Percentiles rank a stretch among this genome's conserved stretches.
Evolutionary conservation across 2,888 invertebrate genomes (phyloP).

Genomic region (Molanna angustata): DNA sequence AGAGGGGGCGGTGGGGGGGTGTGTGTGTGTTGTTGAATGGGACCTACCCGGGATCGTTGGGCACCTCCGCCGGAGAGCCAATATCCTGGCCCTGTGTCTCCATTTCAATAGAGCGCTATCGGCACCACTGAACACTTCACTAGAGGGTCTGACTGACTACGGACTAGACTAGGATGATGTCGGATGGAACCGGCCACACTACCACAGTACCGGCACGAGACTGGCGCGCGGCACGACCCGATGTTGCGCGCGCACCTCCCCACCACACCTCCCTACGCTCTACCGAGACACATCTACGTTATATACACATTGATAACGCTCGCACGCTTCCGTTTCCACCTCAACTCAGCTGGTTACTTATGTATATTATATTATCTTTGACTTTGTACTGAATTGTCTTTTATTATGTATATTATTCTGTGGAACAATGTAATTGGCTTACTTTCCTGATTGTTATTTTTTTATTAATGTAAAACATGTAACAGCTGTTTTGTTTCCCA

Average conservation of each 20-base stretch:
- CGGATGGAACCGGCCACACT: slow-evolving; percentile 59
- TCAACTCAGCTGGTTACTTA: no score
- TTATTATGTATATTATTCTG: no score
- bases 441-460: no score
- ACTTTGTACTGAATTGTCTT: no score
- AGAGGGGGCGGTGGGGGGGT: slow-evolving; percentile 29
- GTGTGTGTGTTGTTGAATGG: background rate
- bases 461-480: no score
- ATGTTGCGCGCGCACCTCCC: slow-evolving; percentile 19
- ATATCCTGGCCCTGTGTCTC: slow-evolving; percentile 78
- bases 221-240: slow-evolving; percentile 44
- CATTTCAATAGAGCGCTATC: slow-evolving; percentile 45
- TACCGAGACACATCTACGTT: slow-evolving; percentile 7
- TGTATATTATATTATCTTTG: no score
- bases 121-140: slow-evolving; percentile 46
- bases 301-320: background rate
- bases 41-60: slow-evolving; percentile 88
- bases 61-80: slow-evolving; percentile 84
- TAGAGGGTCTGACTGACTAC: no score
- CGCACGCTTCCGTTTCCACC: background rate
- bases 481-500: no score
- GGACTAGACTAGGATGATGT: slow-evolving; percentile 43
- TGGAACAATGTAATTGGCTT: no score
- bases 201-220: slow-evolving; percentile 69
- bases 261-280: slow-evolving; percentile 4